Conservation (phyloP, 2,888 invertebrate species). For the Oligia strigilis region DNA sequence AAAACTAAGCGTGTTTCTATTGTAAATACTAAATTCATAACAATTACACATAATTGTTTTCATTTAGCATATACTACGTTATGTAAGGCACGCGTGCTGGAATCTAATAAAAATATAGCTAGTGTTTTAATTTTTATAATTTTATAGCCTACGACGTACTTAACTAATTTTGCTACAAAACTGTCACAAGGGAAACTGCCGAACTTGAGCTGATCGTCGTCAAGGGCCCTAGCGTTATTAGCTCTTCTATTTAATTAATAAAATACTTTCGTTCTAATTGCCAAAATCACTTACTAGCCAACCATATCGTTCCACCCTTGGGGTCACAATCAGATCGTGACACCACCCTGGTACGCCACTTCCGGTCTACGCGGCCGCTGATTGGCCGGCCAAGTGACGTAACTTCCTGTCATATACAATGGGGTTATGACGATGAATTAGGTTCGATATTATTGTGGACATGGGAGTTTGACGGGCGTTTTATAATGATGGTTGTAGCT, state of each 20-base stretch:
- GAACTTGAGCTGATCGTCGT: slow-evolving; percentile 41
- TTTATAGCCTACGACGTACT: slow-evolving; percentile 12
- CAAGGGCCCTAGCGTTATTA: slow-evolving; percentile 28
- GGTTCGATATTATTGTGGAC: slow-evolving; percentile 56
- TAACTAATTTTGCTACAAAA: slow-evolving; percentile 41
- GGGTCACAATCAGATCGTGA: slow-evolving; percentile 63
- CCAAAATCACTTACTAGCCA: slow-evolving; percentile 67
- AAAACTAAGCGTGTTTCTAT: slow-evolving; percentile 9
- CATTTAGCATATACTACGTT: slow-evolving; percentile 27
- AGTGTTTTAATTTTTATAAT: slow-evolving; percentile 27
- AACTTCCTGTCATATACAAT: slow-evolving; percentile 62
- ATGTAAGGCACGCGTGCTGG: slow-evolving; percentile 38
- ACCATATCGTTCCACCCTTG: slow-evolving; percentile 59
- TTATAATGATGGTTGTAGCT: slow-evolving; percentile 10
- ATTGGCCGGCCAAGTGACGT: slow-evolving; percentile 64
- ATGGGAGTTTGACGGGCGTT: slow-evolving; percentile 40
- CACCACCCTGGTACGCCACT: slow-evolving; percentile 67
- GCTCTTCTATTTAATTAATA: slow-evolving; percentile 58
- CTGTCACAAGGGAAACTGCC: slow-evolving; percentile 40
- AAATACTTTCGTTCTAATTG: slow-evolving; percentile 64
- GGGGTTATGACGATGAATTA: slow-evolving; percentile 61
- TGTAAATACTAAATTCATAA: slow-evolving; percentile 16
- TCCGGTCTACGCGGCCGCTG: slow-evolving; percentile 62
- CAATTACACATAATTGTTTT: slow-evolving; percentile 35
- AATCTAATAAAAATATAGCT: slow-evolving; percentile 29